phyloP scores from a whole-genome alignment of 2,888 invertebrate species.

The Leptopilina drosophilae region DNA sequence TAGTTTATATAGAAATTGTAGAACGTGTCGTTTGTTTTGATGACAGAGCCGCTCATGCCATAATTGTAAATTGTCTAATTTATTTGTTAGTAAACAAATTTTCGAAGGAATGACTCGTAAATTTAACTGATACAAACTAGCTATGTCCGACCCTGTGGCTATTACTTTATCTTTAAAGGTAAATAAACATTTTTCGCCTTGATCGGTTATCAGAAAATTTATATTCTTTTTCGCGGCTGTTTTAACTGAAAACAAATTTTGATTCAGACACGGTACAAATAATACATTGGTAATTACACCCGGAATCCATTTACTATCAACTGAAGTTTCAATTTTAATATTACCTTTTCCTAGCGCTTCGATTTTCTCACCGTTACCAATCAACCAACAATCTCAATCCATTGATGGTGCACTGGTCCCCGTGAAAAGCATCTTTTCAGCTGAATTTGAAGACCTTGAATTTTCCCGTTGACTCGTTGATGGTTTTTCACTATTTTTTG shows the following conservation, averaged over 20 bases:
- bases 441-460: background rate
- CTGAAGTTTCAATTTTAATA: background rate
- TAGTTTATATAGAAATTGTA: slow-evolving; percentile 2
- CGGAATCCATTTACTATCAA: background rate
- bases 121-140: slow-evolving; percentile 31
- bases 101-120: slow-evolving; percentile 22
- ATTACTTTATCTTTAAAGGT: slow-evolving; percentile 17
- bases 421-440: background rate
- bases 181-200: slow-evolving; percentile 42
- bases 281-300: slow-evolving; percentile 43
- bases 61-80: slow-evolving; percentile 10
- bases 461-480: background rate
- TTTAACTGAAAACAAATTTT: slow-evolving; percentile 47
- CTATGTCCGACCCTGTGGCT: slow-evolving; percentile 42
- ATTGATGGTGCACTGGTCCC: background rate
- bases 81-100: background rate
- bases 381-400: background rate
- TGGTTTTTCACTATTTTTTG: background rate
- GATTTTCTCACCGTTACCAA: background rate
- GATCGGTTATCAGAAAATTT: slow-evolving; percentile 38
- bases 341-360: slow-evolving; percentile 37
- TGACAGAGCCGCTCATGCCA: slow-evolving; percentile 46
- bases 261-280: slow-evolving; percentile 39
- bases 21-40: slow-evolving; percentile 43
- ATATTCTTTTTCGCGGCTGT: slow-evolving; percentile 39